Evolutionary conservation across 2,888 invertebrate genomes (phyloP).

Genomic region (Lithophane leautieri): DNA sequence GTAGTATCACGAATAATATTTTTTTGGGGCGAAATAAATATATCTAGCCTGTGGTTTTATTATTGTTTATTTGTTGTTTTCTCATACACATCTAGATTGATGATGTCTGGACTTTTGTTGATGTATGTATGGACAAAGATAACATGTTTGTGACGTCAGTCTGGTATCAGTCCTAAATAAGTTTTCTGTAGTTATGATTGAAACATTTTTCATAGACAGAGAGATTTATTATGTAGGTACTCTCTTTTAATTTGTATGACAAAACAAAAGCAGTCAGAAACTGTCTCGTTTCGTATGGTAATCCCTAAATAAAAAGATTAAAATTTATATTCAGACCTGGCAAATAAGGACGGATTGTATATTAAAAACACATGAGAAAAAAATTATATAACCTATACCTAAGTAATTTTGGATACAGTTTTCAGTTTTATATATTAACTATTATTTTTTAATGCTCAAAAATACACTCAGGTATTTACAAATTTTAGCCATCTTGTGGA

Average conservation of each 20-base stretch:
- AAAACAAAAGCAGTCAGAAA: too few relatives aligned
- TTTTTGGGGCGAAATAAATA: slow-evolving; percentile 16
- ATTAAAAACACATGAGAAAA: too few relatives aligned
- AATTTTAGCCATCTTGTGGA: neutral
- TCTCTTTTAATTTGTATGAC: too few relatives aligned
- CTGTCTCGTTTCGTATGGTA: too few relatives aligned
- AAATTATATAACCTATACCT: too few relatives aligned
- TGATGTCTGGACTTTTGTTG: slow-evolving; percentile 23
- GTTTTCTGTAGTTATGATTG: neutral
- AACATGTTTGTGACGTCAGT: slow-evolving; percentile 10
- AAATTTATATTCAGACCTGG: too few relatives aligned
- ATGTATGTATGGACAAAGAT: slow-evolving; percentile 13
- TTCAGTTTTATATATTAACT: neutral
- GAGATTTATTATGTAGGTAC: too few relatives aligned
- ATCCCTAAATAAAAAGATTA: too few relatives aligned
- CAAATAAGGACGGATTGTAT: too few relatives aligned
- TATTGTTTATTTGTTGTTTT: slow-evolving; percentile 22
- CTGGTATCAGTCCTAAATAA: neutral
- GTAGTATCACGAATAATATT: neutral
- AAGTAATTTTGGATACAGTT: too few relatives aligned
- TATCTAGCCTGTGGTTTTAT: slow-evolving; percentile 8
- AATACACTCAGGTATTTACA: neutral
- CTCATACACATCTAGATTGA: slow-evolving; percentile 21
- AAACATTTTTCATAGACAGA: too few relatives aligned
- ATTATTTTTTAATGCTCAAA: neutral